These are phyloP conservation scores for Hedychridium roseum DNA, from an alignment of 2,888 invertebrate species.

Conservation along the genomic window DNA sequence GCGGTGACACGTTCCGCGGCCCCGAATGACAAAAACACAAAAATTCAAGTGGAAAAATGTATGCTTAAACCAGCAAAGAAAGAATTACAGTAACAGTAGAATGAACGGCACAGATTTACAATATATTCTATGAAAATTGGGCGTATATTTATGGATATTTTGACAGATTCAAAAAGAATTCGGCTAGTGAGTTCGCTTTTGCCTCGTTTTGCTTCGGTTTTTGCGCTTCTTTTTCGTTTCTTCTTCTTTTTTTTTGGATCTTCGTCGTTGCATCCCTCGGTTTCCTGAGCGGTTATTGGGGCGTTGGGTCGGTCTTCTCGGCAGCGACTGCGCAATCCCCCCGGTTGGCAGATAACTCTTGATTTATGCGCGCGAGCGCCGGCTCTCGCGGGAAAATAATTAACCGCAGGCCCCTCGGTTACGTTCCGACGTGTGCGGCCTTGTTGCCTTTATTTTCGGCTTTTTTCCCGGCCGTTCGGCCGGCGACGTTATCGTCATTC, in stretches of 20 bases:
- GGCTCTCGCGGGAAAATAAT: conserved; percentile 20
- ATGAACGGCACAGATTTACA: not conserved
- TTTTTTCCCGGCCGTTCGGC: too few species aligned
- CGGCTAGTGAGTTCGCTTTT: too few species aligned
- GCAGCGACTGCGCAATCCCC: not conserved
- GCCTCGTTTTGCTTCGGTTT: too few species aligned
- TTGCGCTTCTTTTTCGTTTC: not conserved
- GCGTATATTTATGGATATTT: too few species aligned
- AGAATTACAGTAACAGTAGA: not conserved
- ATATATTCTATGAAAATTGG: too few species aligned
- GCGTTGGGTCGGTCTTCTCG: too few species aligned
- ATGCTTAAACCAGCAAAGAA: not conserved
- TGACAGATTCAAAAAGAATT: too few species aligned
- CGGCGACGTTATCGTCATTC: too few species aligned
- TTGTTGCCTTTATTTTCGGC: too few species aligned
- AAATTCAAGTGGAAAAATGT: not conserved
- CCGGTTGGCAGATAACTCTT: conserved; percentile 14
- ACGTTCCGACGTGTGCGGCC: not conserved
- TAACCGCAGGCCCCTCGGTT: conserved; percentile 11
- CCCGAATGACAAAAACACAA: not conserved
- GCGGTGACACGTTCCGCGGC: not conserved
- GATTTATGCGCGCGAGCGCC: conserved; percentile 31
- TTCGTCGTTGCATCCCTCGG: too few species aligned
- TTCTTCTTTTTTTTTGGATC: not conserved
- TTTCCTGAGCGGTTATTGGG: too few species aligned